Base-by-base conservation (phyloP, 2,888 invertebrate genomes). In the Lucinisca nassula region DNA sequence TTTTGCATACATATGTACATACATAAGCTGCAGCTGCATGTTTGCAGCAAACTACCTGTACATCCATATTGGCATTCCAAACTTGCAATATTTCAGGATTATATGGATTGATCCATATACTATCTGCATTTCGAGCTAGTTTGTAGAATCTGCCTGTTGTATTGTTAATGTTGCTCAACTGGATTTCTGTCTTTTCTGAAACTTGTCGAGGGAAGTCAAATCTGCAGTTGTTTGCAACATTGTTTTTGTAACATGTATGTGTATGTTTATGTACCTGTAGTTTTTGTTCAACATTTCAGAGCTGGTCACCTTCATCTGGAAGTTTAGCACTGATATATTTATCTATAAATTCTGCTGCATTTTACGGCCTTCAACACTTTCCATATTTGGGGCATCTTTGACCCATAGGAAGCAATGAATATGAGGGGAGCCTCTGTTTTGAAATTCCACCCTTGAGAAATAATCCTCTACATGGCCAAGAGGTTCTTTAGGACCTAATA, bases 341-440 rank as follows among this genome's bases (percentile, higher is more conserved):
- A 51, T 80, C 80, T 51, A 80, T 80, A 35, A 80, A 80, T n/a
- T 0, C 10, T 27, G 24, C 37, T 8, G 40, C 80, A 17, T 21
- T 49, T 32, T 10, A 21, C 80, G 32, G 3, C 80, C 73, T 35
- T 45, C 24, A 14, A 51, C 30, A 12, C 73, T 72, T 80, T 80
- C 51, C 72, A 80, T 80, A 27, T 80, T 45, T 45, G 73, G 80
- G 30, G 80, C 72, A 55, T 37, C 72, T 37, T 27, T 27, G 0
- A 73, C 40, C 80, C 80, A 80, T 24, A 80, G 35, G 37, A 80
- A 80, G 14, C 73, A 49, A 73, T 80, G 80, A n/a, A 80, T 32
- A 80, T 80, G 80, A 49, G 72, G 80, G 24, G 51, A 51, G 17
- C 80, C 72, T 32, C 72, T 40, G 24, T 80, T 80, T 51, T 80